A percentile compares a stretch with the other conserved stretches of the same genome.
phyloP scores from a whole-genome alignment of 2,888 invertebrate genomes.

The Marronus borbonicus region DNA sequence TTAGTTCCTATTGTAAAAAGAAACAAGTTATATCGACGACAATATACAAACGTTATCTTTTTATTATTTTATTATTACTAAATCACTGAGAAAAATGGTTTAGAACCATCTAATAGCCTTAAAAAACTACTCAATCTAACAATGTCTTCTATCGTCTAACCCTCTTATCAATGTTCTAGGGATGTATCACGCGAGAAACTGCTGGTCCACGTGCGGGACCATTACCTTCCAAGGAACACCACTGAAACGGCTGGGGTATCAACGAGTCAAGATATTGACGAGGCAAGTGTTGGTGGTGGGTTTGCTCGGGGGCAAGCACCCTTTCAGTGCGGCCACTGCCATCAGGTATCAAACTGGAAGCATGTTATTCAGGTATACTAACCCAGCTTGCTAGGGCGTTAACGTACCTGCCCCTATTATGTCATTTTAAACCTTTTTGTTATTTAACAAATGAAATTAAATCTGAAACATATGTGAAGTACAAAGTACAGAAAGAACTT shows the following conservation, averaged over 20 bases:
- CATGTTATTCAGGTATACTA: slow-evolving; percentile 87
- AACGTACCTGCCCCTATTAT: slow-evolving; percentile 33
- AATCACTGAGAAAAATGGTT: too few relatives aligned
- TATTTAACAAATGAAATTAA: too few relatives aligned
- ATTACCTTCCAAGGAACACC: slow-evolving; percentile 69
- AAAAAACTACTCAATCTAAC: too few relatives aligned
- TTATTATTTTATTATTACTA: too few relatives aligned
- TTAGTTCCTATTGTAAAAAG: too few relatives aligned
- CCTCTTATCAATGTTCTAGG: slow-evolving; percentile 66
- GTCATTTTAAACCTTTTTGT: not conserved
- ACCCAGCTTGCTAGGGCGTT: slow-evolving; percentile 63
- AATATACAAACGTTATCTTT: too few relatives aligned
- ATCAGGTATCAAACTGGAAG: slow-evolving; percentile 88
- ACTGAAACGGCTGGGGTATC: slow-evolving; percentile 5
- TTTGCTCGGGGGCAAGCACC: slow-evolving; percentile 73
- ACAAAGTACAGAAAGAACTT: too few relatives aligned
- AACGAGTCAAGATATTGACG: slow-evolving; percentile 64
- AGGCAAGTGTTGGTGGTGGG: slow-evolving; percentile 73
- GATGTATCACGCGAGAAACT: slow-evolving; percentile 78
- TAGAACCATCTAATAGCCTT: too few relatives aligned
- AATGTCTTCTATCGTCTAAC: not conserved
- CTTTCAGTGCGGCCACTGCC: slow-evolving; percentile 84
- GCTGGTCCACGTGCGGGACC: slow-evolving; percentile 78
- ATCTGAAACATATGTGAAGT: too few relatives aligned
- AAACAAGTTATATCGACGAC: too few relatives aligned